These are phyloP conservation scores for Troglohyphantes excavatus DNA, from an alignment of 2,888 invertebrate species.

Conservation along the genomic window DNA sequence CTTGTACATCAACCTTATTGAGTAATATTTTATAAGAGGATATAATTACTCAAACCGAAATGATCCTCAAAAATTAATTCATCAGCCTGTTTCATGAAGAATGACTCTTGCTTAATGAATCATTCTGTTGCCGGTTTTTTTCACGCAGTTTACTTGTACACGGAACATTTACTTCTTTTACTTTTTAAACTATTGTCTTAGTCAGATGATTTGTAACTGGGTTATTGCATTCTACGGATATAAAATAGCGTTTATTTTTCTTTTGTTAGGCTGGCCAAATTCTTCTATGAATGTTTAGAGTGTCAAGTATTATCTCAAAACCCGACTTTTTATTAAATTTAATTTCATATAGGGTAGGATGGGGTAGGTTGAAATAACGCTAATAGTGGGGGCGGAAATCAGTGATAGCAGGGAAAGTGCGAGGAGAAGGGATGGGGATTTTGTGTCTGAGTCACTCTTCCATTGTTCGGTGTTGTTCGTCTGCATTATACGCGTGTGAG, in stretches of 20 bases:
- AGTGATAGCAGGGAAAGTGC: no score
- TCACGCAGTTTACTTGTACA: neutral
- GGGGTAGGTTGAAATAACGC: no score
- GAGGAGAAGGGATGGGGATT: no score
- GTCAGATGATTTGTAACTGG: neutral
- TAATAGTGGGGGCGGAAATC: no score
- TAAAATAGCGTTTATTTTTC: neutral
- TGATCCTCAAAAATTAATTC: neutral
- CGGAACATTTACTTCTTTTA: neutral
- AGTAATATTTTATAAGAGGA: neutral
- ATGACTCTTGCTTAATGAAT: neutral
- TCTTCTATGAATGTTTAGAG: neutral
- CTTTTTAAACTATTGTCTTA: conserved; percentile 15
- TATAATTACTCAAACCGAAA: neutral
- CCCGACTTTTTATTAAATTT: no score
- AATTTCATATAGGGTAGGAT: no score
- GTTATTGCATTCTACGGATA: neutral
- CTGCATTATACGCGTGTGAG: no score
- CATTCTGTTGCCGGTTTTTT: neutral
- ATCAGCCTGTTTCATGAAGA: neutral
- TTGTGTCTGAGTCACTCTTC: no score
- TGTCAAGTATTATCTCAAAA: neutral
- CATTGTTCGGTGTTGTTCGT: no score
- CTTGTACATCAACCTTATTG: no score
- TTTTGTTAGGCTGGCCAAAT: conserved; percentile 14